Percentiles rank a stretch among this genome's conserved stretches.
Evolutionary conservation across 2,113 vertebrate genomes (phyloP).

Genomic region (Panurus biarmicus): DNA sequence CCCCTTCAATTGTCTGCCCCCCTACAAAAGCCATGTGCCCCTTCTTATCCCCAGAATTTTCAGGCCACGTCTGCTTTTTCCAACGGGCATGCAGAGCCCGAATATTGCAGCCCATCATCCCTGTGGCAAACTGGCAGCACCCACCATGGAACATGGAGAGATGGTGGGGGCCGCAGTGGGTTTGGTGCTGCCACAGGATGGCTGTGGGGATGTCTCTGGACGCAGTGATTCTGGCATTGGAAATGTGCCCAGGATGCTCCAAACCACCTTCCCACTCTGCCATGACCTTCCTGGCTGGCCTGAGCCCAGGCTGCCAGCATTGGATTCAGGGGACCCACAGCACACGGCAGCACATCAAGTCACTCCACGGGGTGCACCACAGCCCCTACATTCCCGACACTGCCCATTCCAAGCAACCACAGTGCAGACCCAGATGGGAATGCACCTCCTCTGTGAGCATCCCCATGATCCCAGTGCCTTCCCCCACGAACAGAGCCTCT

Average conservation of each 20-base stretch:
- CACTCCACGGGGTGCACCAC: background rate
- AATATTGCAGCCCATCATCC: rapidly evolving
- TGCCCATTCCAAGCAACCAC: background rate
- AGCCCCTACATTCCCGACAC: background rate
- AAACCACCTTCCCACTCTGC: background rate
- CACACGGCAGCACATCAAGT: background rate
- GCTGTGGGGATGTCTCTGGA: background rate
- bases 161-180: rapidly evolving
- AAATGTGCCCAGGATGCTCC: background rate
- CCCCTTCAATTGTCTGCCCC: background rate
- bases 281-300: background rate
- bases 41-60: background rate
- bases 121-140: background rate
- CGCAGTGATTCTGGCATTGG: rapidly evolving
- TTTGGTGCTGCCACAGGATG: background rate
- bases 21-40: background rate
- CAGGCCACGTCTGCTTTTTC: background rate
- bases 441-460: rapidly evolving
- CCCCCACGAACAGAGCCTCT: background rate
- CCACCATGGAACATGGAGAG: rapidly evolving
- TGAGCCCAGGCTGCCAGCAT: background rate
- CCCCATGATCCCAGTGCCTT: rapidly evolving
- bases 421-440: rapidly evolving
- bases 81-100: background rate
- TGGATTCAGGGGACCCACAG: background rate